Evolutionary conservation across 2,797 vertebrate genomes (phyloP).

Genomic region (Coregonus ussuriensis): DNA sequence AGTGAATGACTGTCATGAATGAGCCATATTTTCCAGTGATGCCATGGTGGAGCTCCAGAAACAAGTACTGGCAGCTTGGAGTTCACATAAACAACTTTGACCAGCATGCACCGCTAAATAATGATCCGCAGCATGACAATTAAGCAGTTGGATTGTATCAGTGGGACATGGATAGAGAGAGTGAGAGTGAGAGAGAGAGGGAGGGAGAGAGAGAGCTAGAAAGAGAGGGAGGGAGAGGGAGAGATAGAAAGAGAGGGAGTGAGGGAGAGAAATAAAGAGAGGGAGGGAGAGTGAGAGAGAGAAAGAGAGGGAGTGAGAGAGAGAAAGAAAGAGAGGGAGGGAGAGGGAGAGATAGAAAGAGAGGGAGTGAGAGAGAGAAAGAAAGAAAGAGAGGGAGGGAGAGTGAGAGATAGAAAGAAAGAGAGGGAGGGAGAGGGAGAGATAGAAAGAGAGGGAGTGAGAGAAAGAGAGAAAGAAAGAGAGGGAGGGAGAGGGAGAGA

Average conservation of each 20-base stretch:
- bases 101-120: constrained; percentile 17
- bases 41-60: too few species aligned
- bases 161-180: constrained; percentile 3
- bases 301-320: not conserved
- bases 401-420: not conserved
- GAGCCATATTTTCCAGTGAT: too few species aligned
- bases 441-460: not conserved
- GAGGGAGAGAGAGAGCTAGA: not conserved
- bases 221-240: not conserved
- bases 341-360: not conserved
- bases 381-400: too few species aligned
- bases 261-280: not conserved
- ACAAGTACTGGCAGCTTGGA: too few species aligned
- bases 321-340: not conserved
- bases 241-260: not conserved
- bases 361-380: not conserved
- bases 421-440: not conserved
- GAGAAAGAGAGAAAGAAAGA: not conserved
- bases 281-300: not conserved
- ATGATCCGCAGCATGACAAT: constrained; percentile 35
- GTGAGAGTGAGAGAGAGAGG: not conserved
- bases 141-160: constrained; percentile 35
- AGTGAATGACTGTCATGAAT: too few species aligned
- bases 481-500: not conserved
- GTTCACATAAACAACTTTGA: not conserved